These are phyloP conservation scores for Drosophila atroscutellata DNA, from an alignment of 2,888 invertebrate species.

Conservation along the genomic window DNA sequence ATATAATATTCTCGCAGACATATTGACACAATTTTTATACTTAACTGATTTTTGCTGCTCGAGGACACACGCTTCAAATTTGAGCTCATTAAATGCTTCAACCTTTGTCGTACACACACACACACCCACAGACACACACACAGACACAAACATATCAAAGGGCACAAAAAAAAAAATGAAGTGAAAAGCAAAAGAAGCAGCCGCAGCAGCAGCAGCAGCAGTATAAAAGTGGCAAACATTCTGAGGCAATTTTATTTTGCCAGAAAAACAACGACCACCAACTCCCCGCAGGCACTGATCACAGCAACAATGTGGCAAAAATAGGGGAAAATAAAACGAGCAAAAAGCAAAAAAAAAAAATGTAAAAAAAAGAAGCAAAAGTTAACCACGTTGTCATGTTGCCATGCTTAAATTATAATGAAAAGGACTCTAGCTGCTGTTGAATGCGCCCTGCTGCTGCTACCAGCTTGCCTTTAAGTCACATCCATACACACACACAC, in stretches of 20 bases:
- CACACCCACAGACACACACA: slow-evolving; percentile 7
- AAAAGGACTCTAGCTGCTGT: slow-evolving; percentile 72
- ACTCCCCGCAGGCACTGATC: slow-evolving; percentile 67
- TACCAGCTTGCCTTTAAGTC: slow-evolving; percentile 46
- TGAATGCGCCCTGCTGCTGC: slow-evolving; percentile 51
- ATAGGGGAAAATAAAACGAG: slow-evolving; percentile 13
- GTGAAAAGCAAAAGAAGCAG: slow-evolving; percentile 1
- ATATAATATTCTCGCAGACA: slow-evolving; percentile 7
- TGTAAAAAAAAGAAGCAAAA: slow-evolving; percentile 69
- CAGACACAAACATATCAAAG: slow-evolving; percentile 60
- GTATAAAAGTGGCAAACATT: slow-evolving; percentile 66
- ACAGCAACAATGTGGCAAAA: slow-evolving; percentile 57
- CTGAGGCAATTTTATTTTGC: slow-evolving; percentile 72
- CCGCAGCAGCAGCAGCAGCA: background rate
- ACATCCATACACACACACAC: slow-evolving; percentile 22
- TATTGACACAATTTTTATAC: slow-evolving; percentile 38
- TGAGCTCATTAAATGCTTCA: slow-evolving; percentile 74
- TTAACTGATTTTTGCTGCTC: slow-evolving; percentile 43
- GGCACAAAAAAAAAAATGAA: slow-evolving; percentile 33
- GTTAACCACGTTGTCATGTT: slow-evolving; percentile 82
- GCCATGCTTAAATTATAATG: slow-evolving; percentile 82
- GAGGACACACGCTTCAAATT: slow-evolving; percentile 67
- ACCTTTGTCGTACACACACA: slow-evolving; percentile 55
- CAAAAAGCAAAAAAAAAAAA: slow-evolving; percentile 3
- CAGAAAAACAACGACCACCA: slow-evolving; percentile 43